Evolutionary conservation across 2,113 vertebrate species (phyloP), one percentile per base, ranked within the genome.

Genomic region (Tretioscincus oriximinensis): DNA sequence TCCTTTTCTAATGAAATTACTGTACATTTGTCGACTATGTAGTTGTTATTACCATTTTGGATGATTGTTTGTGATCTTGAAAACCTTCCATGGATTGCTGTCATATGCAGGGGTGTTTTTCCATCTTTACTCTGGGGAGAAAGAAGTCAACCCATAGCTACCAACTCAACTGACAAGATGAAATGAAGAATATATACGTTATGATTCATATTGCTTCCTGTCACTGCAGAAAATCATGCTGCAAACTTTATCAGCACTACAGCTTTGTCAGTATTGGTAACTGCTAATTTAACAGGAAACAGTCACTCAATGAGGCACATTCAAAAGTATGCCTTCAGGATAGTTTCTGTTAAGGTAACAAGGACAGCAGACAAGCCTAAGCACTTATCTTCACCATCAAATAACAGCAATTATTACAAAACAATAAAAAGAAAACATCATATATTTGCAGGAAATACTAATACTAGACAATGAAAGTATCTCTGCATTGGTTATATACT

Each of bases 61-160:
- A 99, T 99, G 93, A 99, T 97, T 76, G 97, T 98, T 94, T 99
- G 98, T 86, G 98, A 99, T 95, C 98, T 96, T 85, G 98, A 99
- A 95, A 99, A 99, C 93, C 98, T 96, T 87, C 98, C 98, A 54
- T 99, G 98, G 88, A 99, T 98, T 1, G 98, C 98, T 9, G 98
- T 99, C 98, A 99, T 99, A 89, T 99, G 98, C 81, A 99, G 95
- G 65, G 98, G 98, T 71, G 98, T 99, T 93, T 99, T 99, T 16
- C 98, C 98, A 91, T 99, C 98, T 96, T 98, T 99, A 95, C 98
- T 99, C 98, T 99, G 93, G 81, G 93, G 87, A 78, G 21, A 68
- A 45, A 63, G 11, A 35, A 16, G 16, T 84, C 88, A 87, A 85
- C 29, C 76, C 73, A 81, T 0, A 10, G 20, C 7, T 51, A 78